Evolutionary conservation across 64 coral and sea anemone species (phyloP).

Genomic region (Anthopleura sola): DNA sequence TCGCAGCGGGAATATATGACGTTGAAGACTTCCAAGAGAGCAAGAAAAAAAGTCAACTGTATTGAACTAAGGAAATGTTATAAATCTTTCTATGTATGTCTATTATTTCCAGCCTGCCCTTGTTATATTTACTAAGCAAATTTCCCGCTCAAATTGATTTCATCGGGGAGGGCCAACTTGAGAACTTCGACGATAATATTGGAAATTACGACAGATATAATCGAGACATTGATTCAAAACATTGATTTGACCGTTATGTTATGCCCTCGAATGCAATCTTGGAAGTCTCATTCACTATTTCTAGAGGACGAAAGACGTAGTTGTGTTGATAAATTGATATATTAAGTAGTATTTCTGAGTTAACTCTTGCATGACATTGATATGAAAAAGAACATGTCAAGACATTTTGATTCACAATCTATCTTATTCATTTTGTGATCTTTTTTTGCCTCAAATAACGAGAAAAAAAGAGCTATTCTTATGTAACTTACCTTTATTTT

Average conservation of each 20-base stretch:
- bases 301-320: background rate
- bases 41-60: background rate
- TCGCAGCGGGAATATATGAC: background rate
- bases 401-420: background rate
- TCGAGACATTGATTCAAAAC: background rate
- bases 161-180: background rate
- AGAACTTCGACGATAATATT: background rate
- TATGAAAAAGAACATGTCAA: background rate
- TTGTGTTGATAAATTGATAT: background rate
- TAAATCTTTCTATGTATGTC: background rate
- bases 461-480: background rate
- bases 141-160: background rate
- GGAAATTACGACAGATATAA: background rate
- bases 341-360: background rate
- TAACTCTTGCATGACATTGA: conserved; percentile 5
- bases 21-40: background rate
- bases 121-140: background rate
- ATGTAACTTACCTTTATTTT: background rate
- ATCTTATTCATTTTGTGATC: background rate
- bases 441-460: background rate
- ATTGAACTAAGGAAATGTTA: background rate
- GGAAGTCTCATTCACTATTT: background rate
- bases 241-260: background rate
- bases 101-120: background rate
- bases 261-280: background rate